Evolutionary conservation across 1,140 invertebrate genomes (phyloP), one percentile per base, ranked within the genome.

Genomic region (Bombyx mandarina): DNA sequence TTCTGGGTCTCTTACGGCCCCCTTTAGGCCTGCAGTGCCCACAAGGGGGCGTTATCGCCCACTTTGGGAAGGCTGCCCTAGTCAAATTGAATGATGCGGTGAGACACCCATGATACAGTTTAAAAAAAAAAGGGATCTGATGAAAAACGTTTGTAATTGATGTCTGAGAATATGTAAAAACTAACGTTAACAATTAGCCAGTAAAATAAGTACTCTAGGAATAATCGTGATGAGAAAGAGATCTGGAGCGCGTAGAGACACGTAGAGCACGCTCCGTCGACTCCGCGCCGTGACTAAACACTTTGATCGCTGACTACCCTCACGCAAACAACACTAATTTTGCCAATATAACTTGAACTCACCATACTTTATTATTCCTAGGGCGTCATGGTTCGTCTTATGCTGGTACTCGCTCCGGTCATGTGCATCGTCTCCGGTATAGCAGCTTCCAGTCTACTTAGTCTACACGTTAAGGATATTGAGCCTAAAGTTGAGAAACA

Each of bases 321-420:
- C 46, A 46, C 52, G 48, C 10, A 18, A 42, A 6, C 4, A 43
- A 49, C n/a, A 9, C 35, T 26, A 1, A 49, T 45, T 50, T 50
- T 1, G 54, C 51, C 52, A 62, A 49, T 8, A 44, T 63, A 61
- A 43, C 6, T 42, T 62, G 42, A 43, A 58, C 50, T 42, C 9
- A 48, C 26, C 5, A 8, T 22, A 44, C 43, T 10, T 7, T 22
- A 8, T 47, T 22, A 9, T 35, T 80, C 82, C 43, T 76, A 97
- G 95, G 97, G 97, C 68, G 97, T 99, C 18, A 99, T 99, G 98
- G 98, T 99, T 12, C 96, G 98, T 88, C 89, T 99, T 43, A 99
- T 99, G 98, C 88, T 99, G 70, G 98, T 99, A 5, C 89, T 99
- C 54, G 97, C 98, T 1, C 98, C 98, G 1, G 97, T 99, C 0